phyloP scores from a whole-genome alignment of 2,888 invertebrate genomes.

The Mactromeris polynyma region DNA sequence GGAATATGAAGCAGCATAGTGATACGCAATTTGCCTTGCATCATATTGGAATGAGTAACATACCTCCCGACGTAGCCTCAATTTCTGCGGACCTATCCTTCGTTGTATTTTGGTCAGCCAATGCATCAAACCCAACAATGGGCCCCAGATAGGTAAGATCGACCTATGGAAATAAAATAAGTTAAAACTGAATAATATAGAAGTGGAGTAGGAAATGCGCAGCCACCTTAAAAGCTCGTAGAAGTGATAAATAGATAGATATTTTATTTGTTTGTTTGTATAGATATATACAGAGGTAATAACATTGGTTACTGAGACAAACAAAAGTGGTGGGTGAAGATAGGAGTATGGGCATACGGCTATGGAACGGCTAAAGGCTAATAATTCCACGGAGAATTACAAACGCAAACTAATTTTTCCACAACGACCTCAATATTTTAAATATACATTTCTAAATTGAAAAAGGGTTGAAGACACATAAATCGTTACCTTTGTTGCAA shows the following conservation, averaged over 20 bases:
- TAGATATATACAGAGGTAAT: too few relatives aligned
- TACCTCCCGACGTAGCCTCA: constrained; percentile 56
- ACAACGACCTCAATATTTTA: not conserved
- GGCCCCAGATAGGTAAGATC: constrained; percentile 42
- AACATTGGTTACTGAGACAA: too few relatives aligned
- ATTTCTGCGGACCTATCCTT: constrained; percentile 60
- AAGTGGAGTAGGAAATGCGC: too few relatives aligned
- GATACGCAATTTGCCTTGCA: not conserved
- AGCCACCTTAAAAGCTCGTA: too few relatives aligned
- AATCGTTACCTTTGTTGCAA: constrained; percentile 30
- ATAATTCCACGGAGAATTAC: too few relatives aligned
- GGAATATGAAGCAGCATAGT: not conserved
- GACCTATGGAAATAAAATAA: constrained; percentile 6
- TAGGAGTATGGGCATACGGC: too few relatives aligned
- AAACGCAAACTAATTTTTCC: not conserved
- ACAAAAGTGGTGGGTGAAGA: too few relatives aligned
- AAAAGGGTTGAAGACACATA: not conserved
- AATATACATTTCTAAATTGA: not conserved
- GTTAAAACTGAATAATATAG: not conserved
- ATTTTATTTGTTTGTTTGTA: not conserved
- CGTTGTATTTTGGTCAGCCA: constrained; percentile 45
- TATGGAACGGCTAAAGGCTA: too few relatives aligned
- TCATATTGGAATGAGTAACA: not conserved
- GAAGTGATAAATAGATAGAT: not conserved
- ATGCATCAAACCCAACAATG: constrained; percentile 43